Conservation (phyloP, 2,888 invertebrate species). For the Euplagia quadripunctaria region DNA sequence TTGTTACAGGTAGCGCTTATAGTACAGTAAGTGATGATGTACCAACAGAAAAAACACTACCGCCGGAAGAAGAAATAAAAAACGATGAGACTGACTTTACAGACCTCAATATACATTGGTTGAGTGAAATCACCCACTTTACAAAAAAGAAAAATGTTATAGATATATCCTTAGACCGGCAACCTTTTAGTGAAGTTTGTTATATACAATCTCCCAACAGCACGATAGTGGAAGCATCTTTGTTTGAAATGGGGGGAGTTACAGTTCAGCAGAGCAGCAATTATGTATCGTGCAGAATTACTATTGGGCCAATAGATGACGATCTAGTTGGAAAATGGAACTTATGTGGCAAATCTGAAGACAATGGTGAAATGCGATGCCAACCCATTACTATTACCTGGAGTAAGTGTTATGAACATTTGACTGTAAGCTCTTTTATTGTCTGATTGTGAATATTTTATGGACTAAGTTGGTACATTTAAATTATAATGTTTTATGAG, state of each 20-base stretch:
- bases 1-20: constrained; percentile 15
- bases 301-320: constrained; percentile 44
- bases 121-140: constrained; percentile 11
- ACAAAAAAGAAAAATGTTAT: constrained; percentile 6
- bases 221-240: background rate
- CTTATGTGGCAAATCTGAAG: constrained; percentile 37
- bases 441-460: too few relatives aligned
- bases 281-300: constrained; percentile 51
- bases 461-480: too few relatives aligned
- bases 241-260: constrained; percentile 21
- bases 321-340: constrained; percentile 42
- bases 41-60: constrained; percentile 21
- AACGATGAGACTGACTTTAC: background rate
- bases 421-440: background rate
- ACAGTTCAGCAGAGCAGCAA: constrained; percentile 26
- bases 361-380: constrained; percentile 5
- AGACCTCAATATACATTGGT: background rate
- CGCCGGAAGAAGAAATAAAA: background rate
- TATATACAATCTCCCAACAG: constrained; percentile 7
- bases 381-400: constrained; percentile 20
- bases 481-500: too few relatives aligned
- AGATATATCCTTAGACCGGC: constrained; percentile 20
- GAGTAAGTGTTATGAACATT: constrained; percentile 30
- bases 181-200: constrained; percentile 17
- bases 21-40: constrained; percentile 26